Evolutionary conservation across 2,113 vertebrate species (phyloP).

Genomic region (Scartelaos histophorus): DNA sequence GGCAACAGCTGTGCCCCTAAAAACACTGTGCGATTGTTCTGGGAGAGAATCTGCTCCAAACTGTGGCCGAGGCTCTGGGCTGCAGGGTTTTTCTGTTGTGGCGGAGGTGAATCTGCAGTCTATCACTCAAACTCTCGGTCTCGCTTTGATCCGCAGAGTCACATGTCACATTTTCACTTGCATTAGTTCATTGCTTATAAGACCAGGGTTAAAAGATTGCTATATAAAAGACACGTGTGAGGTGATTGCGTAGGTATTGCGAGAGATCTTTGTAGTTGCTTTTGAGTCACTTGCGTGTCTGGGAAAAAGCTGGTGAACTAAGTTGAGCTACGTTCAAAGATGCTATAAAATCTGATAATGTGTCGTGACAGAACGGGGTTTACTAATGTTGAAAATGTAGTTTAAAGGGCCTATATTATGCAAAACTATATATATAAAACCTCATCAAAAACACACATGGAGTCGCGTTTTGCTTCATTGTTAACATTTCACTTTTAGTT

Average conservation of each 20-base stretch:
- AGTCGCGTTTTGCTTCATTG: too few relatives aligned
- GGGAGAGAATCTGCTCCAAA: slow-evolving; percentile 8
- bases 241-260: neutral
- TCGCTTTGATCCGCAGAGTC: slow-evolving; percentile 5
- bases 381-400: too few relatives aligned
- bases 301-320: neutral
- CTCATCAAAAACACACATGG: too few relatives aligned
- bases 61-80: slow-evolving; percentile 17
- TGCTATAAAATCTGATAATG: too few relatives aligned
- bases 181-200: neutral
- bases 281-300: neutral
- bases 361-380: too few relatives aligned
- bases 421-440: too few relatives aligned
- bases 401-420: too few relatives aligned
- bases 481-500: too few relatives aligned
- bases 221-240: neutral
- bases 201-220: neutral
- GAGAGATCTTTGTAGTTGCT: neutral
- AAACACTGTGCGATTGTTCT: slow-evolving; percentile 10
- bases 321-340: neutral
- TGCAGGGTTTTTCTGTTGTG: slow-evolving; percentile 14
- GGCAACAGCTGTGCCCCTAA: neutral
- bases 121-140: slow-evolving; percentile 4
- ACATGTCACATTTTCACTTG: neutral
- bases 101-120: slow-evolving; percentile 15